These are phyloP conservation scores for Microtus oregoni DNA, from an alignment of 2,113 vertebrate species.

Conservation along the genomic window DNA sequence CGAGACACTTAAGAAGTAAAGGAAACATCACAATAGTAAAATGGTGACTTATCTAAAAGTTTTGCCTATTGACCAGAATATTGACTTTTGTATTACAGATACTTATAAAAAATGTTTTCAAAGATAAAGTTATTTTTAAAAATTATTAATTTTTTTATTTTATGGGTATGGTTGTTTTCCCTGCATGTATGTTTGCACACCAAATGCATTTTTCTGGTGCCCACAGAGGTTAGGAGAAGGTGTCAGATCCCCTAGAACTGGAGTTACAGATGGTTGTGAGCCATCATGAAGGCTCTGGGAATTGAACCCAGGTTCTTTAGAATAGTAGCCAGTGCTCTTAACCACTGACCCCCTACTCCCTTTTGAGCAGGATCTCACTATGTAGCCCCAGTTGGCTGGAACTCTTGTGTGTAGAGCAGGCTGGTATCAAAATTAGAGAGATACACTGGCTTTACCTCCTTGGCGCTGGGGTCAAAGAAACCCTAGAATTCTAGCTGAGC, in stretches of 20 bases:
- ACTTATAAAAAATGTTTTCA: constrained; percentile 13
- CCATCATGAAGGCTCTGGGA: background rate
- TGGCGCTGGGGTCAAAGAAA: background rate
- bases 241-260: background rate
- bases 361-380: background rate
- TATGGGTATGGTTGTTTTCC: background rate
- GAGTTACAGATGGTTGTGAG: background rate
- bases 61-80: background rate
- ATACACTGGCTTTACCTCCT: background rate
- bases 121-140: background rate
- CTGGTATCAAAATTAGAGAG: background rate
- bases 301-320: background rate
- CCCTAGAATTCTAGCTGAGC: background rate
- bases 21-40: background rate
- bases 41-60: constrained; percentile 7
- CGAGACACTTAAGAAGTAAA: background rate
- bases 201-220: background rate
- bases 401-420: background rate
- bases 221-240: background rate
- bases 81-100: background rate
- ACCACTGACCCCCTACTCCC: fast-evolving
- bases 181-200: background rate
- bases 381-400: background rate
- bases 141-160: background rate
- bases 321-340: background rate